Base-by-base conservation (phyloP, 2,888 invertebrate genomes). In the Cataglyphis albicans region DNA sequence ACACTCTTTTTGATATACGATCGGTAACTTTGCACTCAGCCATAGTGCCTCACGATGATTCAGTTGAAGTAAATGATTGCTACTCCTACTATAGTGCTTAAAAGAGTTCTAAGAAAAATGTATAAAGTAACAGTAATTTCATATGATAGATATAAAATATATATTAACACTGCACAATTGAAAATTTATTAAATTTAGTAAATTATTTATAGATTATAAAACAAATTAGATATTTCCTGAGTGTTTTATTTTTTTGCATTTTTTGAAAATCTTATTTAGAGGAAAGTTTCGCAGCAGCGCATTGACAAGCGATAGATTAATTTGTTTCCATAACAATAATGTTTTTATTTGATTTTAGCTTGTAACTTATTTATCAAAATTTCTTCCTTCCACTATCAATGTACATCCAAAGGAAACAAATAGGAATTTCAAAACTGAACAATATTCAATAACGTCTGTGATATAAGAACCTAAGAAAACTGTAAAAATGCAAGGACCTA, bases 1-100 rank as follows among this genome's bases (percentile, higher is more conserved):
- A 70, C 35, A 15, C 32, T 48, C 55, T 67, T 55, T 76, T 76
- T 76, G 68, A 76, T 76, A 57, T n/a, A 76, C 70, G 29, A 21
- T 44, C 41, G 7, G 70, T 35, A 32, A 72, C 44, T 80, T 80
- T 48, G 59, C 44, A 78, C 72, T 78, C 78, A 61, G 12, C 44
- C 18, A 59, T 72, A 78, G 25, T 61, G 25, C 59, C 5, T 6
- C 18, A 35, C n/a, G 18, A 44, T 18, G 59, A 80, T 80, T 72
- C 78, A 25, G 72, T 72, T 80, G 44, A 29, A 80, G 32, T 63
- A 78, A 68, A 32, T 72, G 59, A 25, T 59, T 21, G 44, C 21
- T 70, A 41, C 18, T 67, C 25, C n/a, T 67, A n/a, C 15, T 55
- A 18, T 12, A 59, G n/a, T n/a, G 7, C 25, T 65, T 25, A 38